Evolutionary conservation across 2,888 invertebrate genomes (phyloP), one percentile per base, ranked within the genome.

Genomic region (Furcula furcula): DNA sequence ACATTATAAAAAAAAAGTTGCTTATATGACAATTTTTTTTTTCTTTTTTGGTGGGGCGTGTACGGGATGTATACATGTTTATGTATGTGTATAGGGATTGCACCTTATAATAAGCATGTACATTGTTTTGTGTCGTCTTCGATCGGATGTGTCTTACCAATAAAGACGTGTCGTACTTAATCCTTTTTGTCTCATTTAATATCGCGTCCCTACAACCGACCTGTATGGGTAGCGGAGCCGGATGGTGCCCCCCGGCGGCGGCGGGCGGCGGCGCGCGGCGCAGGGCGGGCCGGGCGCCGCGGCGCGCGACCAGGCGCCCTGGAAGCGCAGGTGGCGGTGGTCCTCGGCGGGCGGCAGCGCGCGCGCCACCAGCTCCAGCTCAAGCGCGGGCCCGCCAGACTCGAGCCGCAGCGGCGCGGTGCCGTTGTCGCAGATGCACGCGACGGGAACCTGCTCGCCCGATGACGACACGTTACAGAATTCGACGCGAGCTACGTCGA

Each of bases 341-440:
- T 97, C 95, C 77, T 97, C 95, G 30, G 92, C 91, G 32, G 95
- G 92, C 57, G 91, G 91, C 84, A 97, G 92, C 34, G 91, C 89
- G 43, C 92, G 92, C 42, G 96, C 92, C 58, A 92, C 91, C 74
- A 96, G 94, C 55, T 92, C 93, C 36, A 97, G 81, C 80, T 96
- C 95, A 64, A 96, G 85, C 26, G 93, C 91, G 5, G 71, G 70
- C 10, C 79, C 78, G 11, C 64, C 65, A 12, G 69, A 61, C 41
- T 47, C 55, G 34, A 81, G 31, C 12, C 48, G 55, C 49, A 82
- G 64, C 40, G 81, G 77, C 12, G 76, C 56, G 31, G 69, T 88
- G 35, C 84, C 80, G 72, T 95, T 95, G 84, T 95, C 95, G 76
- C 96, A 96, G 46, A 95, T 88, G 72, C 96, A 96, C 27, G 94